phyloP scores from a whole-genome alignment of 1,140 invertebrate species.

The Ceratosolen solmsi region DNA sequence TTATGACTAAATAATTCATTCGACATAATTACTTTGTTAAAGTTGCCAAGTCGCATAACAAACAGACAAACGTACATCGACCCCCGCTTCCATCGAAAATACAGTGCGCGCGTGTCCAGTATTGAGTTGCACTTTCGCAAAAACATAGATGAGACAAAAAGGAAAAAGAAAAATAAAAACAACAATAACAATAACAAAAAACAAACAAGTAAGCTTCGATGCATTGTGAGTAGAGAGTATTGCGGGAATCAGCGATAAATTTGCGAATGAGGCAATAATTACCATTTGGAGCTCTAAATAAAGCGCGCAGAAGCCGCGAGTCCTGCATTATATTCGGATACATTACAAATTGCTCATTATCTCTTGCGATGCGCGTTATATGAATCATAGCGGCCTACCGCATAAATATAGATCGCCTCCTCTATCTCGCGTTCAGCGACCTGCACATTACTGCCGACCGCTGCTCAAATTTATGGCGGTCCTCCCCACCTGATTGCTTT shows the following conservation, averaged over 20 bases:
- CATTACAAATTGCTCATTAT: constrained; percentile 73
- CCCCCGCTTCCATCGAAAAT: no score
- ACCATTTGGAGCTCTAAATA: constrained; percentile 50
- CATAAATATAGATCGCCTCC: constrained; percentile 62
- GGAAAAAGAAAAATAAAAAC: no score
- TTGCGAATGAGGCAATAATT: constrained; percentile 41
- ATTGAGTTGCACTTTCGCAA: no score
- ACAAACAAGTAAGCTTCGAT: background rate
- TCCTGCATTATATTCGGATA: constrained; percentile 66
- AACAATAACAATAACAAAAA: background rate
- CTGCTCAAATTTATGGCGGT: constrained; percentile 70
- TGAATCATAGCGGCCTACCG: constrained; percentile 64
- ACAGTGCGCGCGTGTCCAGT: no score
- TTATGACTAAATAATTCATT: no score
- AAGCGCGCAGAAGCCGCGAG: constrained; percentile 46
- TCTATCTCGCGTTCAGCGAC: constrained; percentile 51
- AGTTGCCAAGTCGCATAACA: no score
- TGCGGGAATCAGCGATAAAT: constrained; percentile 46
- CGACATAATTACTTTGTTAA: no score
- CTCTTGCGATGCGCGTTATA: constrained; percentile 63
- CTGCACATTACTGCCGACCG: constrained; percentile 65
- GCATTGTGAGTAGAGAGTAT: background rate
- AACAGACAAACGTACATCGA: no score
- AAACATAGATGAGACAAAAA: no score
- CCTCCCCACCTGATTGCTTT: constrained; percentile 69